Base-by-base conservation (phyloP, 1,140 invertebrate genomes). In the Platorchestia sp. region DNA sequence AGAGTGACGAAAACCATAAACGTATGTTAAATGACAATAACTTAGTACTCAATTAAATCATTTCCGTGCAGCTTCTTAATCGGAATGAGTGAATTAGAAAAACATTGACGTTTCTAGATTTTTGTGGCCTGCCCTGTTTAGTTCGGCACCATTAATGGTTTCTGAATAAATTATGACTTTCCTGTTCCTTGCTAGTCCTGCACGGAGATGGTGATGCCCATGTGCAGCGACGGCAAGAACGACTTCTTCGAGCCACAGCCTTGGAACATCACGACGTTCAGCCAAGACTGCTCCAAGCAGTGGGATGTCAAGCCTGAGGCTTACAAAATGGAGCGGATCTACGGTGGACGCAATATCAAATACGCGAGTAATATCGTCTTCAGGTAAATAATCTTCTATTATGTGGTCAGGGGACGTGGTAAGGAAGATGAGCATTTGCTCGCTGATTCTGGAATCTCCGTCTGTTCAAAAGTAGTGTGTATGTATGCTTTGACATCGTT, bases 161-260 rank as follows among this genome's bases (percentile, higher is more conserved):
- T 10, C 36, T 22, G 14, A 51, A 51, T 10, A 75, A 27, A 3
- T 75, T 22, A 75, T 75, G 59, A 27, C 36, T 75, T 75, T 75
- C 10, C 27, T 90, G 87, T 7, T 41, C 22, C 42, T 36, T 91
- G 3, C 43, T 97, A 99, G 98, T 97, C 98, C 19, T 99, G 99
- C 97, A 99, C 99, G 45, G 99, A 99, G 97, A 99, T 99, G 98
- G 98, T 99, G 89, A 99, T 99, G 98, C 99, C 99, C 0, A 98
- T 99, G 97, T 99, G 99, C 97, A 97, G 98, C 14, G 98, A 98
- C 96, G 98, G 98, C 40, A 97, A 97, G 27, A 97, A 98, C 45
- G 98, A 99, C 96, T 99, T 99, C 98, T 99, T 99, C 97, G 98
- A 99, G 96, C 97, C 98, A 3, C 96, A 96, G 0, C 95, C 97